Base-by-base conservation (phyloP, 1,140 invertebrate species). In the Drosophila repletoides region DNA sequence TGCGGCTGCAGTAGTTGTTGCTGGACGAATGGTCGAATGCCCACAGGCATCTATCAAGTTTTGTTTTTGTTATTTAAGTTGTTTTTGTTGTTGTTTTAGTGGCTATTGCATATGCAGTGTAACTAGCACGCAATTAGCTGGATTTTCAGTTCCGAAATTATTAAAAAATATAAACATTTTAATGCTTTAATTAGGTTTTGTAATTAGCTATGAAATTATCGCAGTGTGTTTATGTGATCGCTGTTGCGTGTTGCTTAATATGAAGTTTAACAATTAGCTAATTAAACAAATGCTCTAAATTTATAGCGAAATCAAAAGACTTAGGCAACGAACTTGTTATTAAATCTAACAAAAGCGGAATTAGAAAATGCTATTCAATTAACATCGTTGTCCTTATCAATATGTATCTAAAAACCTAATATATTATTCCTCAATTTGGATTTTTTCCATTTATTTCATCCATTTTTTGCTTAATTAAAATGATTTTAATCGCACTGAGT, bases 141-240 rank as follows among this genome's bases (percentile, higher is more conserved):
- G 19, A 45, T 48, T 77, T 67, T 34, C 61, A 67, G 74, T 58
- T 71, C 26, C 48, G 53, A 79, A 77, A 70, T 65, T 61, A 64
- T 45, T 59, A 60, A 58, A 75, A 52, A n/a, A n/a, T n/a, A 74
- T 79, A 84, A 74, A 71, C 49, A 79, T 74, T 52, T 72, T 45
- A 65, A 52, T 59, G 46, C 52, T 77, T 84, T 71, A 71, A 83
- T 73, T 77, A 61, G 52, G 59, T 65, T 63, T 73, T 43, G 43
- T 83, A 77, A 77, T 77, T 56, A 71, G 51, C 43, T 65, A 67
- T 43, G 45, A 52, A 63, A 51, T 51, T 31, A 22, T 51, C n/a
- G n/a, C n/a, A n/a, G n/a, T n/a, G 24, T 45, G 41, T 55, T 69
- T 49, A 58, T 49, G n/a, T n/a, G 36, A 43, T 43, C 34, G 31